Percentiles rank a stretch among this genome's conserved stretches.
Conservation (phyloP, 2,797 vertebrate genomes). For the Micromesistius poutassou region DNA sequence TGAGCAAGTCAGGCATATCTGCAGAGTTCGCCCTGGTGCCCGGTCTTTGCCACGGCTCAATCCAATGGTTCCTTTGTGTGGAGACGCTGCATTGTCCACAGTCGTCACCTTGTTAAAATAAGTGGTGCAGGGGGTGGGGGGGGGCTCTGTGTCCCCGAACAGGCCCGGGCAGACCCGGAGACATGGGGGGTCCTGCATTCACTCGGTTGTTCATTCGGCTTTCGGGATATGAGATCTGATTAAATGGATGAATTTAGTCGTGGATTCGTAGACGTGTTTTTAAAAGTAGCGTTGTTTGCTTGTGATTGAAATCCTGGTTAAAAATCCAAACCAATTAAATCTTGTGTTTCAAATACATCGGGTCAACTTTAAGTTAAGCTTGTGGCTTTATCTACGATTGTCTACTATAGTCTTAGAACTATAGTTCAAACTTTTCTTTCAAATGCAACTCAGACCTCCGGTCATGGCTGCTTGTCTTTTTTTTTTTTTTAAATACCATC, state of each 20-base stretch:
- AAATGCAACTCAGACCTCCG: background rate
- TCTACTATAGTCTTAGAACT: too few relatives aligned
- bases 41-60: conserved; percentile 11
- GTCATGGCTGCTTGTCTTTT: background rate
- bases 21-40: conserved; percentile 39
- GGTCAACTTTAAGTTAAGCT: too few relatives aligned
- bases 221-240: background rate
- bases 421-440: background rate
- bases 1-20: conserved; percentile 61
- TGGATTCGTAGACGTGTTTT: background rate
- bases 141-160: conserved; percentile 4
- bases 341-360: too few relatives aligned
- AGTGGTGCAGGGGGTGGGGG: conserved; percentile 11
- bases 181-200: background rate
- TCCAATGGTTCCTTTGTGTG: conserved; percentile 20
- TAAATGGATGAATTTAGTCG: background rate
- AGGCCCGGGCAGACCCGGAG: background rate
- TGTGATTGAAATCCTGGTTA: background rate
- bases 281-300: too few relatives aligned
- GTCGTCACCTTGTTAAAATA: conserved; percentile 21
- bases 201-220: background rate
- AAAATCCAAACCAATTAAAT: too few relatives aligned
- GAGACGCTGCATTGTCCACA: conserved; percentile 5
- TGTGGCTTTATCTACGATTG: too few relatives aligned
- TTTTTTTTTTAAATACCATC: background rate